A percentile compares a stretch with the other conserved stretches of the same genome.
Conservation (phyloP, 2,797 vertebrate species). For the Hoplostethus atlanticus region DNA sequence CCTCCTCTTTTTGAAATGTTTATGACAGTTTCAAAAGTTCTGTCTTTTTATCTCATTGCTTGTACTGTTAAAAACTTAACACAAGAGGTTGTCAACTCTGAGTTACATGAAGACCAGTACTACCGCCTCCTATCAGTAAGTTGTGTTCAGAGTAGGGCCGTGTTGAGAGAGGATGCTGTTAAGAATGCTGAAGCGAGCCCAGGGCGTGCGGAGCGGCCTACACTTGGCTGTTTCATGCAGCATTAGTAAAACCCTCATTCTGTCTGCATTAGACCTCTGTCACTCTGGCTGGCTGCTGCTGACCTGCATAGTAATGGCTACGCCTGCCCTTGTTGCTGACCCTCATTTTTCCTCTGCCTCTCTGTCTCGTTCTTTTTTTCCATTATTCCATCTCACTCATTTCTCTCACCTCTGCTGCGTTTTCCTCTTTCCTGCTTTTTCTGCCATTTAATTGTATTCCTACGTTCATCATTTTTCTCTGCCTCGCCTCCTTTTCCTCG, state of each 20-base stretch:
- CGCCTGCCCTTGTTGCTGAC: slow-evolving; percentile 71
- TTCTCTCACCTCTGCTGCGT: slow-evolving; percentile 66
- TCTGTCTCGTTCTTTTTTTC: slow-evolving; percentile 64
- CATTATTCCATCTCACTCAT: slow-evolving; percentile 74
- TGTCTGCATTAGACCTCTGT: slow-evolving; percentile 63
- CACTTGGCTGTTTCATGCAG: slow-evolving; percentile 47
- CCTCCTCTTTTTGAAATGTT: slow-evolving; percentile 10
- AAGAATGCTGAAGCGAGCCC: slow-evolving; percentile 9
- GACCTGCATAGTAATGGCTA: slow-evolving; percentile 76
- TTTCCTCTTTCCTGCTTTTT: slow-evolving; percentile 25
- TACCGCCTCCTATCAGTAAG: slow-evolving; percentile 19
- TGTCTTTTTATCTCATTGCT: slow-evolving; percentile 38
- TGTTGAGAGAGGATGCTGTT: slow-evolving; percentile 8
- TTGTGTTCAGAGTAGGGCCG: neutral
- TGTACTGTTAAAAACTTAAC: slow-evolving; percentile 22
- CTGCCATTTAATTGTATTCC: slow-evolving; percentile 54
- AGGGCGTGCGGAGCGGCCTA: slow-evolving; percentile 23
- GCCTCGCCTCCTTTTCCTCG: neutral
- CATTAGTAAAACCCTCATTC: slow-evolving; percentile 62
- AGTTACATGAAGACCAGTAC: slow-evolving; percentile 2
- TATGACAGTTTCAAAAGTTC: slow-evolving; percentile 25
- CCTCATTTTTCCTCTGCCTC: slow-evolving; percentile 77
- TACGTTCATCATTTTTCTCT: slow-evolving; percentile 36
- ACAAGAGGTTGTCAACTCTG: neutral
- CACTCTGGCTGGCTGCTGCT: slow-evolving; percentile 46